Evolutionary conservation across 2,113 vertebrate species (phyloP), one percentile per base, ranked within the genome.

Genomic region (Egretta garzetta): DNA sequence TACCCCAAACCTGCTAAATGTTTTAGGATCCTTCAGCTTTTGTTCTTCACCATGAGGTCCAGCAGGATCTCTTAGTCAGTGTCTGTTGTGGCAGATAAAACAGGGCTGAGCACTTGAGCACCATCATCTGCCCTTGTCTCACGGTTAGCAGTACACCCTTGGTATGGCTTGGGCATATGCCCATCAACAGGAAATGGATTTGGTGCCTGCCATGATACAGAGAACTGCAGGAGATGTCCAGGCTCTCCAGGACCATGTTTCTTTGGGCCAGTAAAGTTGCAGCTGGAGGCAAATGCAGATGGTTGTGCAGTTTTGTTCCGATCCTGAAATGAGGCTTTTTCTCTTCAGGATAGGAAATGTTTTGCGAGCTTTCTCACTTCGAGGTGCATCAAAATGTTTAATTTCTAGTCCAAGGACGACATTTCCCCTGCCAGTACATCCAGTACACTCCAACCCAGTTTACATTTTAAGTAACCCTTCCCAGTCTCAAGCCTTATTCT

Each of bases 191-290:
- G 23, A 76, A 16, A 10, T 58, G 30, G 5, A 5, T 45, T 80
- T 83, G 39, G 21, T 39, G 7, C 14, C 27, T 2, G 7, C 3
- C 11, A 10, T 4, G 4, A 20, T 10, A 8, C 6, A 45, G n/a
- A 33, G 47, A 62, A 63, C 27, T 37, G 22, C 7, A 79, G 32
- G 55, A 60, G 41, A 9, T 41, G 8, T 10, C n/a, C 2, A 12
- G 16, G 18, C 12, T 75, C 26, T 41, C 53, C 28, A n/a, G 26
- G 39, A n/a, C 14, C 2, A 4, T 0, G 0, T 56, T 72, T 49
- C 26, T 27, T 83, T 60, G 35, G 68, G n/a, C 4, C 16, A 62
- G 9, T 14, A 24, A 63, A 41, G 26, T 24, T 66, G 27, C 55
- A 89, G 23, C 5, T 35, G 27, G 33, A 64, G 21, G 33, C 30